Conservation (phyloP, 2,888 invertebrate species). For the Pherbina coryleti region DNA sequence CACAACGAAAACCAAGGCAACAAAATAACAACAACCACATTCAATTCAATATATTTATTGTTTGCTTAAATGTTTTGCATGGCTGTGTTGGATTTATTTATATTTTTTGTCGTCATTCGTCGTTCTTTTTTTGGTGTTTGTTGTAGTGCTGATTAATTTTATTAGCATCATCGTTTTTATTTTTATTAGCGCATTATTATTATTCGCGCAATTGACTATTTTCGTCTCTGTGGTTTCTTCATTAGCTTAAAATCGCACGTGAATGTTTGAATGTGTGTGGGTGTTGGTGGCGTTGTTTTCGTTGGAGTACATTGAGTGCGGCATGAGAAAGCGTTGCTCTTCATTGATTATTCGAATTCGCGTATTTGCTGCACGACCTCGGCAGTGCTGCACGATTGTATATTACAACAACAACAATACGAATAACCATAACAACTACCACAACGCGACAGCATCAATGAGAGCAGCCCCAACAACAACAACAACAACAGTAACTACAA, state of each 20-base stretch:
- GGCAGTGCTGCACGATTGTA: background rate
- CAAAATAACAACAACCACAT: conserved; percentile 11
- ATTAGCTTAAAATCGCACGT: background rate
- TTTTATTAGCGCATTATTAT: conserved; percentile 1
- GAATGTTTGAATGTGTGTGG: background rate
- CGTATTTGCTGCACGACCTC: conserved; percentile 23
- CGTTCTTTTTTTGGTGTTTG: background rate
- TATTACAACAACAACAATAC: background rate
- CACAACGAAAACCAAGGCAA: conserved; percentile 11
- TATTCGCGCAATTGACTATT: conserved; percentile 19
- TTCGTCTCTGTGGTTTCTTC: conserved; percentile 8
- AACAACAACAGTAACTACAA: background rate
- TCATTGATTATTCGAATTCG: conserved; percentile 18
- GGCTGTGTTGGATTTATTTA: background rate
- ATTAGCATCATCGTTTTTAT: too few species aligned
- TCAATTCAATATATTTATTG: background rate
- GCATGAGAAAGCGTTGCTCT: background rate
- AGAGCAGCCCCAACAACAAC: conserved; percentile 4
- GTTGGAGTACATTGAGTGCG: background rate
- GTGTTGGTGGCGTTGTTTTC: background rate
- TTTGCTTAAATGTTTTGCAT: conserved; percentile 23
- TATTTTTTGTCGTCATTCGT: background rate
- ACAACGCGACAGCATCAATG: conserved; percentile 3
- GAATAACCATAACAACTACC: conserved; percentile 7
- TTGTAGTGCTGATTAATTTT: background rate